Evolutionary conservation across 2,113 vertebrate species (phyloP).

Genomic region (Vombatus ursinus): DNA sequence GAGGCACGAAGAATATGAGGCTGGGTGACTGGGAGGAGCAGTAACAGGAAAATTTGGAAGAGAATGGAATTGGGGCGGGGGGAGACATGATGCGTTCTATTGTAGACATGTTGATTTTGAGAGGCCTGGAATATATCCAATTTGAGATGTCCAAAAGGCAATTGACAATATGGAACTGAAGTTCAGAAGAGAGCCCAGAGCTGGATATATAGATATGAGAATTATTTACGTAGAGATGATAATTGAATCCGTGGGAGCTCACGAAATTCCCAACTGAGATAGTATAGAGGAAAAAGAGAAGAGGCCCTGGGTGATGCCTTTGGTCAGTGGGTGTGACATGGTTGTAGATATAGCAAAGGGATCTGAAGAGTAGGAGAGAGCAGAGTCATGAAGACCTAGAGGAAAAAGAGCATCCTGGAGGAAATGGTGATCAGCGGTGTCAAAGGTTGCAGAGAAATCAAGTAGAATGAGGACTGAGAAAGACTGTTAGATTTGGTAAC

Average conservation of each 20-base stretch:
- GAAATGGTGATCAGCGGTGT: too few species aligned
- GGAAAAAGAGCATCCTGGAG: too few species aligned
- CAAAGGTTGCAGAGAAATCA: too few species aligned
- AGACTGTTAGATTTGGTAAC: too few species aligned
- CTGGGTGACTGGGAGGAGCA: neutral
- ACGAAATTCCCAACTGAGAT: neutral
- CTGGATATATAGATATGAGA: neutral
- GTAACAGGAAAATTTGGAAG: neutral
- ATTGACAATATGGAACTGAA: neutral
- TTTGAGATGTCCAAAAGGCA: neutral
- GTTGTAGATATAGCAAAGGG: too few species aligned
- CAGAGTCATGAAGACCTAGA: too few species aligned
- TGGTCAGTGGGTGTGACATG: neutral
- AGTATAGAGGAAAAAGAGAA: neutral
- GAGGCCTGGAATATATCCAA: neutral
- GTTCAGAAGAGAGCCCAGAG: neutral
- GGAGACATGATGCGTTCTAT: neutral
- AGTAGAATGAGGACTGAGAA: too few species aligned
- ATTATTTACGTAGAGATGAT: neutral
- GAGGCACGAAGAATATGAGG: neutral
- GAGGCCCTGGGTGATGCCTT: neutral
- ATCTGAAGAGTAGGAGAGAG: too few species aligned
- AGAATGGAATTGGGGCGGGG: neutral
- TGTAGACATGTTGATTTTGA: neutral
- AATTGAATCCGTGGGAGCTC: neutral